These are phyloP conservation scores for Hirtodrosophila trivittata DNA, from an alignment of 2,888 invertebrate genomes.

Conservation along the genomic window DNA sequence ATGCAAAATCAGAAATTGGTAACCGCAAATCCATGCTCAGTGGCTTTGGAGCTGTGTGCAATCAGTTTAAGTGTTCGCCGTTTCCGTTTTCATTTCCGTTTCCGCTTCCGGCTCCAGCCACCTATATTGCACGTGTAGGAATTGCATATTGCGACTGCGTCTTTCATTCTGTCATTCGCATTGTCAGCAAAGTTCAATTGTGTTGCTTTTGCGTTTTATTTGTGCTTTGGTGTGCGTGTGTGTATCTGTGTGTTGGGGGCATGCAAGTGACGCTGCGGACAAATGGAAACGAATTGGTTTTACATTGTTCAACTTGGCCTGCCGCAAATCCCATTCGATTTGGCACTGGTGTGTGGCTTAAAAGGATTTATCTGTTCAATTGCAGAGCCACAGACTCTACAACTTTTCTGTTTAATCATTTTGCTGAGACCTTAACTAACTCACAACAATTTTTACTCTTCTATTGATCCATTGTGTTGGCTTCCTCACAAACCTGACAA, in stretches of 20 bases:
- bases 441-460: slow-evolving; percentile 24
- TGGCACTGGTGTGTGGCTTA: slow-evolving; percentile 24
- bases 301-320: slow-evolving; percentile 48
- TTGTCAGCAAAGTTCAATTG: slow-evolving; percentile 63
- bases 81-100: slow-evolving; percentile 47
- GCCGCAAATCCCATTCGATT: slow-evolving; percentile 57
- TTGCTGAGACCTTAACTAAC: slow-evolving; percentile 6
- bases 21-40: slow-evolving; percentile 63
- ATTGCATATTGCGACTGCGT: slow-evolving; percentile 24
- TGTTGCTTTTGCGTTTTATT: neutral
- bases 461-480: slow-evolving; percentile 19
- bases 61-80: slow-evolving; percentile 68
- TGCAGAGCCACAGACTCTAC: slow-evolving; percentile 4
- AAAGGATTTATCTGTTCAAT: slow-evolving; percentile 37
- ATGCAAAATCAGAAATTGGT: slow-evolving; percentile 29
- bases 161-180: slow-evolving; percentile 56
- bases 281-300: slow-evolving; percentile 73
- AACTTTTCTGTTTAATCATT: slow-evolving; percentile 25
- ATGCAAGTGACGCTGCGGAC: slow-evolving; percentile 39
- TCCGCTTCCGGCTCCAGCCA: slow-evolving; percentile 23
- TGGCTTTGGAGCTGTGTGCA: slow-evolving; percentile 52
- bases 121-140: slow-evolving; percentile 34
- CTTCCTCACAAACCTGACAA: slow-evolving; percentile 16
- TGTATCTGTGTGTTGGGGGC: neutral
- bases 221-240: slow-evolving; percentile 7